Conservation (phyloP, 1,140 invertebrate species). For the Ganaspis sp. region DNA sequence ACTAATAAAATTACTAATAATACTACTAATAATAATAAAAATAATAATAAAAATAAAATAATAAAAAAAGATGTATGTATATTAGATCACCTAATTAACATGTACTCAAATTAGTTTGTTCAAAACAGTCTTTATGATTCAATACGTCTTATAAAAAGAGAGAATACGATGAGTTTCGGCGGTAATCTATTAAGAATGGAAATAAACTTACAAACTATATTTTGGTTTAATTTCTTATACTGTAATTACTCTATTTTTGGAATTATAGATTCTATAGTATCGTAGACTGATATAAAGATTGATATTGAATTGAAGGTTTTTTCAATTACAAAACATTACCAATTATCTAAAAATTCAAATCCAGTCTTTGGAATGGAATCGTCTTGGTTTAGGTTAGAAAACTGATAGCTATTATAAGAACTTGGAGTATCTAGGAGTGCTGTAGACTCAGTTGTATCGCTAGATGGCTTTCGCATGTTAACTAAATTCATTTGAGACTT, state of each 20-base stretch:
- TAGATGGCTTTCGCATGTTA: conserved; percentile 64
- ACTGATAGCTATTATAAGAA: conserved; percentile 68
- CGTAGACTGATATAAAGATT: neutral
- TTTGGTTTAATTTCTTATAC: neutral
- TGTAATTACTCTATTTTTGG: neutral
- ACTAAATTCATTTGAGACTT: conserved; percentile 64
- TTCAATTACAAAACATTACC: conserved; percentile 70
- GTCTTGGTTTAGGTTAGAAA: conserved; percentile 66
- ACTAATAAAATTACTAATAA: too few species aligned
- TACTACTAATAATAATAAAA: too few species aligned
- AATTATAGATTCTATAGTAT: neutral
- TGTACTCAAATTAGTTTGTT: conserved; percentile 9
- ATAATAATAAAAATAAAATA: too few species aligned
- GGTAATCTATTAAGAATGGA: too few species aligned
- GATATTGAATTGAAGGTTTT: neutral
- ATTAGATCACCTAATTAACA: neutral
- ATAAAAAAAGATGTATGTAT: too few species aligned
- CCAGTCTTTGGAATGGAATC: conserved; percentile 83
- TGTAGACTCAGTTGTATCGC: conserved; percentile 68
- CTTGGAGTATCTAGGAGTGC: conserved; percentile 68
- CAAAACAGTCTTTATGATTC: conserved; percentile 13
- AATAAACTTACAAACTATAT: neutral
- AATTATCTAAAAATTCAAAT: conserved; percentile 85
- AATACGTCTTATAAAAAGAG: neutral
- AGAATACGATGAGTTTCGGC: neutral